These are phyloP conservation scores for Hypotaenidia philippensis DNA, from an alignment of 2,797 vertebrate species.

Conservation along the genomic window DNA sequence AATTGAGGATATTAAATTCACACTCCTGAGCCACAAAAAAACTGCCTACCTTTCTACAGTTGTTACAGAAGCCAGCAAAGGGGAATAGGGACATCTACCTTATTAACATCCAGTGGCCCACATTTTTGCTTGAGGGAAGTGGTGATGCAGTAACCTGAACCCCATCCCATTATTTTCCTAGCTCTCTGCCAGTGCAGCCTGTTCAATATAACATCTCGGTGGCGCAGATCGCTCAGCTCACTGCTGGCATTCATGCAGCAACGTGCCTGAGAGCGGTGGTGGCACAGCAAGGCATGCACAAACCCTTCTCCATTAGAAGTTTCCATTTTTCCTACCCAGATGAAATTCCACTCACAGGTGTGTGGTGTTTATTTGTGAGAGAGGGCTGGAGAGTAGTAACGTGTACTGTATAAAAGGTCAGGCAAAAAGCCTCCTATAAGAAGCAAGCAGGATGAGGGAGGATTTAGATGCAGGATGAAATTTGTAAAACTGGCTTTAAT, in stretches of 20 bases:
- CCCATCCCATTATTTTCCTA: conserved; percentile 10
- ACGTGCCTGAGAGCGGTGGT: neutral
- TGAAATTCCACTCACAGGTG: conserved; percentile 50
- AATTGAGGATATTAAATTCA: neutral
- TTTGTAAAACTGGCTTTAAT: conserved; percentile 23
- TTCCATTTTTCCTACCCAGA: conserved; percentile 49
- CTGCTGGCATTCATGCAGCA: neutral
- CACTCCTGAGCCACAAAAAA: neutral
- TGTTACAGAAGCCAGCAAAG: neutral
- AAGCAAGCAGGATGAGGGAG: conserved; percentile 19
- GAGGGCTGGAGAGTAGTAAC: neutral
- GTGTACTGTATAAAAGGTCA: neutral
- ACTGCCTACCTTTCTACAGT: neutral
- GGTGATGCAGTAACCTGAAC: conserved; percentile 45
- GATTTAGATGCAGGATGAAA: conserved; percentile 56
- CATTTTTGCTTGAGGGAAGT: neutral
- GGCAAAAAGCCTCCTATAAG: neutral
- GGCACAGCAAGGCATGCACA: neutral
- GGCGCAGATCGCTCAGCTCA: neutral
- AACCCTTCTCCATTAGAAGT: neutral
- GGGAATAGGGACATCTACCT: neutral
- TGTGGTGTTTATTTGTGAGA: conserved; percentile 26
- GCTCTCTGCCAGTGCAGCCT: neutral
- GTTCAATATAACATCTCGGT: neutral
- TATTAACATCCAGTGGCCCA: neutral